Evolutionary conservation across 2,113 vertebrate genomes (phyloP).

Genomic region (Ia io): DNA sequence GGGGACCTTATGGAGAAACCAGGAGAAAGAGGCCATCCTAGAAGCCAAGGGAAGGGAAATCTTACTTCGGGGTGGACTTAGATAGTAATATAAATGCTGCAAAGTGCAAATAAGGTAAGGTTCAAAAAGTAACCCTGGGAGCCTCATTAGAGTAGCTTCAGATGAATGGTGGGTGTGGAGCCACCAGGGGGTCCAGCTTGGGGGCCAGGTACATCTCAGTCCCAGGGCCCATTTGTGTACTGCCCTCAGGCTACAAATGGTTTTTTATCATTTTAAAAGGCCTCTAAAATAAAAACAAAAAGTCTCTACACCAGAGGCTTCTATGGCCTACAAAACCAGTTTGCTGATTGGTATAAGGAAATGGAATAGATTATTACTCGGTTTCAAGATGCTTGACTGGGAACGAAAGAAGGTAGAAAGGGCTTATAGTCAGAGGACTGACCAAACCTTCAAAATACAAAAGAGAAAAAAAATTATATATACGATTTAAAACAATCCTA

Average conservation of each 20-base stretch:
- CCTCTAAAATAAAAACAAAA: not conserved
- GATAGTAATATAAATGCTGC: not conserved
- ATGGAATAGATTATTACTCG: not conserved
- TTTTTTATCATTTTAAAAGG: not conserved
- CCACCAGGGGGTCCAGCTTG: not conserved
- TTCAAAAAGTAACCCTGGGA: not conserved
- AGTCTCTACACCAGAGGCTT: not conserved
- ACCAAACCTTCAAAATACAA: not conserved
- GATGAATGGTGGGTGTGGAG: too few species aligned
- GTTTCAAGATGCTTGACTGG: not conserved
- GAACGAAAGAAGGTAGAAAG: not conserved
- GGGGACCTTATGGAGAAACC: not conserved
- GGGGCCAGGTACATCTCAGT: not conserved
- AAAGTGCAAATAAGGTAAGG: not conserved
- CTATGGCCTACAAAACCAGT: not conserved
- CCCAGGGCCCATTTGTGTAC: not conserved
- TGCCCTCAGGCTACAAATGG: not conserved
- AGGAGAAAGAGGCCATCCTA: not conserved
- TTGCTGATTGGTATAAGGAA: not conserved
- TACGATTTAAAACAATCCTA: not conserved
- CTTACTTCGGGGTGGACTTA: not conserved
- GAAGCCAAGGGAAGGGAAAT: not conserved
- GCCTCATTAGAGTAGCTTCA: not conserved
- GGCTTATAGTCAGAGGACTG: not conserved
- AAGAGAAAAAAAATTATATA: not conserved